Conservation (phyloP, 1,140 invertebrate genomes). For the Pseudomyrmex dendroicus region DNA sequence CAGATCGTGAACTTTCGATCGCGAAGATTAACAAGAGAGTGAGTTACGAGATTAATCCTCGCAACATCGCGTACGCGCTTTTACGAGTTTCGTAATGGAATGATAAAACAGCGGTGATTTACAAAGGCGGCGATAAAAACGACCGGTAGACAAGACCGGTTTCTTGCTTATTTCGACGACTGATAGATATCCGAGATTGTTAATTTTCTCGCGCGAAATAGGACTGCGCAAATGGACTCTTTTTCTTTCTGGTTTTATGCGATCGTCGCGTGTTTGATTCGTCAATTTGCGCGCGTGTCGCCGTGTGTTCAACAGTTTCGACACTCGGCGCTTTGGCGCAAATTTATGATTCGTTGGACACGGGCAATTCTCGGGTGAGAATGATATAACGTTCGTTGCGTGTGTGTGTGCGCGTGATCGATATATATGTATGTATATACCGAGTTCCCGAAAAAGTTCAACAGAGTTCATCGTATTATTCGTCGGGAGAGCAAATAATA, state of each 20-base stretch:
- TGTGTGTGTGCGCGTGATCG: not conserved
- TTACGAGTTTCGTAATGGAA: conserved; percentile 18
- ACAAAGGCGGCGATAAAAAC: conserved; percentile 6
- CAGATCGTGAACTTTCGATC: not conserved
- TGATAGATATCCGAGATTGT: not conserved
- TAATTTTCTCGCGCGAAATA: not conserved
- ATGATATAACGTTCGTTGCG: not conserved
- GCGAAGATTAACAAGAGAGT: conserved; percentile 11
- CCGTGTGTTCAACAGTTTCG: not conserved
- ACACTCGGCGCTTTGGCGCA: not conserved
- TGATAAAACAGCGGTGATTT: conserved; percentile 32
- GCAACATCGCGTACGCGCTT: not conserved
- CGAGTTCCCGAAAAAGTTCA: conserved; percentile 2
- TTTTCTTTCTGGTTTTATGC: not conserved
- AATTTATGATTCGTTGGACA: conserved; percentile 14
- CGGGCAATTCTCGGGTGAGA: not conserved
- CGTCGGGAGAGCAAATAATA: conserved; percentile 11
- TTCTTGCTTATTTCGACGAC: conserved; percentile 5
- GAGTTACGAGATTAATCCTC: conserved; percentile 11
- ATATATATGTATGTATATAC: not conserved
- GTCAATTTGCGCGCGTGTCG: not conserved
- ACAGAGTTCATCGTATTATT: conserved; percentile 18
- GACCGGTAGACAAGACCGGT: not conserved
- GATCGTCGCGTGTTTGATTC: not conserved
- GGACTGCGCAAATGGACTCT: not conserved